Base-by-base conservation (phyloP, 2,797 vertebrate genomes). In the Hemitrygon akajei region DNA sequence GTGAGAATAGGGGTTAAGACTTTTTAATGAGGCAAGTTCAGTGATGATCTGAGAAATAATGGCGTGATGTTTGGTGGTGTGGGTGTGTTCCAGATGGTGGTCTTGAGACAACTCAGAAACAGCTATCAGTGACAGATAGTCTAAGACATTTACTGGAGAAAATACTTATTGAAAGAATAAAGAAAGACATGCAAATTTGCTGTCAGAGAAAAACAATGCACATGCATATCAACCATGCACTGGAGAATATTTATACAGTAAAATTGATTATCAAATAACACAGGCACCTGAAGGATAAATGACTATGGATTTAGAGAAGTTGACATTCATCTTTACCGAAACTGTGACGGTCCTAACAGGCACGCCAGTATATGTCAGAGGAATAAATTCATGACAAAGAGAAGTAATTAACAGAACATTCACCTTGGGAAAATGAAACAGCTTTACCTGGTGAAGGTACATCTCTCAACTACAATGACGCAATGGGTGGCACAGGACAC, bases 341-440 rank as follows among this genome's bases (percentile, higher is more conserved):
- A 18, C 30, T 63, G n/a, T 34, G 30, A 63, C 60, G 4, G 30
- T 89, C n/a, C 60, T 20, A n/a, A 34, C 20, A 3, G 84, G 60
- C n/a, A 66, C 60, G 47, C 84, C 40, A 86, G 56, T 56, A 60
- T 58, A 86, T n/a, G 16, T 66, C 58, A 9, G 60, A 18, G 4
- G 30, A 89, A 89, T 66, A 87, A 63, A 87, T 87, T 87, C 16
- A 87, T 87, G 84, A 58, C 84, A 87, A 87, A 18, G 58, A 63
- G 12, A 18, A 60, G 84, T 87, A 87, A 87, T 63, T 87, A 87
- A 63, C 84, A 20, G 84, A 30, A 84, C 40, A 58, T 20, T 84
- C 47, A 87, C 84, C 84, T 87, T 87, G 84, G 58, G 9, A 87
- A 63, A 60, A 87, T 30, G 58, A 63, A 18, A 87, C 14, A 16